Conservation (phyloP, 2,888 invertebrate genomes). For the Drosophila formosana region DNA sequence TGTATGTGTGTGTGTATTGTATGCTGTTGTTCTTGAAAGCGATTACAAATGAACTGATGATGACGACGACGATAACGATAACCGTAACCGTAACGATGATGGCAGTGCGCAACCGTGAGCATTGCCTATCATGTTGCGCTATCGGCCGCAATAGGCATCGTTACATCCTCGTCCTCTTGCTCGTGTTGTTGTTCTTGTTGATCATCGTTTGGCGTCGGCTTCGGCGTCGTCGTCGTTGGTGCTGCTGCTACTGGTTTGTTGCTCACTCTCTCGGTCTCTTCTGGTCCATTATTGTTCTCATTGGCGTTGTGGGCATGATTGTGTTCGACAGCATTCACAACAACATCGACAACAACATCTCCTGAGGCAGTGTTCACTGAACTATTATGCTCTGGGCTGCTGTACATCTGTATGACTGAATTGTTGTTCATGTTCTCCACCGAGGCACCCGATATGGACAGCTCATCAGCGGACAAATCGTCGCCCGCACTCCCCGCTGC, state of each 20-base stretch:
- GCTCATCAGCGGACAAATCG: conserved; percentile 78
- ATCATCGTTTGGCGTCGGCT: conserved; percentile 42
- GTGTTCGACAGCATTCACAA: conserved; percentile 30
- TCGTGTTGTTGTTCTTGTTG: conserved; percentile 2
- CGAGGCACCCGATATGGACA: conserved; percentile 81
- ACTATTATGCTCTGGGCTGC: conserved; percentile 47
- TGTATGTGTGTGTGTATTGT: conserved; percentile 25
- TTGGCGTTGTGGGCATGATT: conserved; percentile 37
- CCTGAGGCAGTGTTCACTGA: conserved; percentile 53
- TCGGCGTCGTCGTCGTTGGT: conserved; percentile 13
- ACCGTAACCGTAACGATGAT: not conserved
- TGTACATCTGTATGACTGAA: conserved; percentile 71
- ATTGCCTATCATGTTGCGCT: conserved; percentile 75
- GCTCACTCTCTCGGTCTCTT: conserved; percentile 44
- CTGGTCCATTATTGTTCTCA: conserved; percentile 79
- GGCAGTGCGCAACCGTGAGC: conserved; percentile 32
- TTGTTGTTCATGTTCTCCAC: conserved; percentile 83
- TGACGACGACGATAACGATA: conserved; percentile 39
- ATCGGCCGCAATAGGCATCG: conserved; percentile 38
- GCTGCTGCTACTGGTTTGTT: conserved; percentile 26
- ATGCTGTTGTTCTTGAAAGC: conserved; percentile 43
- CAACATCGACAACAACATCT: conserved; percentile 35
- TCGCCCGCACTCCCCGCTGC: conserved; percentile 40
- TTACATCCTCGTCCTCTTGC: conserved; percentile 48
- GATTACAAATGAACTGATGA: conserved; percentile 67